Conservation (phyloP, 2,113 vertebrate genomes). For the Oryzias javanicus region DNA sequence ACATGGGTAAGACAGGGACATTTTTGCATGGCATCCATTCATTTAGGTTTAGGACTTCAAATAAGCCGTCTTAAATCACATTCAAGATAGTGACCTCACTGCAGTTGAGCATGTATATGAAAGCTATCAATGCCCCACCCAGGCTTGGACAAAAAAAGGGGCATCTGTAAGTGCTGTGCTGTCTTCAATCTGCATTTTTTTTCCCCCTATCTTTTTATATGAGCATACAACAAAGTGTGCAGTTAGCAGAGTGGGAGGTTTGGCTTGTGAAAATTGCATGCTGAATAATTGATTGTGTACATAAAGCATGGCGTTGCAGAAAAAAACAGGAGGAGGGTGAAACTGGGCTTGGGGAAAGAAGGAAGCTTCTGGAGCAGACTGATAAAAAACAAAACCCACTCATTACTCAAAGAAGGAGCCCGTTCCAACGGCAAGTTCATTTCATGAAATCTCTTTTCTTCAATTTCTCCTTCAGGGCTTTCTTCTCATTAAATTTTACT, state of each 20-base stretch:
- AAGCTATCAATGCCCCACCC: too few relatives aligned
- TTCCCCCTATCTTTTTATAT: constrained; percentile 4
- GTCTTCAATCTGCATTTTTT: too few relatives aligned
- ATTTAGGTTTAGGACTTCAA: too few relatives aligned
- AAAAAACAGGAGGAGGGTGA: constrained; percentile 12
- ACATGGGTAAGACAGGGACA: too few relatives aligned
- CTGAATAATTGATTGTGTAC: constrained; percentile 70
- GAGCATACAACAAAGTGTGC: constrained; percentile 15
- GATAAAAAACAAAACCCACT: constrained; percentile 37
- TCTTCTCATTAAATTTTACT: too few relatives aligned
- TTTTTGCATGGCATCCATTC: too few relatives aligned
- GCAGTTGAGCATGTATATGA: too few relatives aligned
- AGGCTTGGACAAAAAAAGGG: too few relatives aligned
- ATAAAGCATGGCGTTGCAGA: constrained; percentile 50
- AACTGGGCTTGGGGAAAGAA: not conserved
- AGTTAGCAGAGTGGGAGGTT: constrained; percentile 40
- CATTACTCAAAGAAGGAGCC: constrained; percentile 12
- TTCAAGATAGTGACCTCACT: too few relatives aligned
- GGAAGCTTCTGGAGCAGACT: constrained; percentile 12
- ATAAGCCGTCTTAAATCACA: too few relatives aligned
- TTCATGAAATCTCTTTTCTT: not conserved
- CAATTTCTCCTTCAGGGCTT: too few relatives aligned
- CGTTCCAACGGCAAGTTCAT: not conserved
- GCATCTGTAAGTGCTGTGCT: too few relatives aligned
- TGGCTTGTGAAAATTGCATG: constrained; percentile 45